These are phyloP conservation scores for Dendrolimus houi DNA, from an alignment of 2,888 invertebrate genomes.

Conservation along the genomic window DNA sequence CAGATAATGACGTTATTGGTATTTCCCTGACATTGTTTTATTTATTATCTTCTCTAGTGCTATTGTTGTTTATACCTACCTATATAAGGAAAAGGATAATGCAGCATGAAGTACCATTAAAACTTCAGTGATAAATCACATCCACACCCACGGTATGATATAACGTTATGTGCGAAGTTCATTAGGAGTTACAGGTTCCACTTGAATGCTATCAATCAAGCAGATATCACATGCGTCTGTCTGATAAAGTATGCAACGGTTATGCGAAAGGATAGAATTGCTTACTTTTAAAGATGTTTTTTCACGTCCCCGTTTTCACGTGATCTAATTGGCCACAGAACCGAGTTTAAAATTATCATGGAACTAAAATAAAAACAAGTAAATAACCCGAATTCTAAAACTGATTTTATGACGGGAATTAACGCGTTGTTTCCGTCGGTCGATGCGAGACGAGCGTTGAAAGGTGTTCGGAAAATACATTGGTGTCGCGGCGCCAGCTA, in stretches of 20 bases:
- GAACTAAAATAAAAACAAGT: slow-evolving; percentile 74
- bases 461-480: slow-evolving; percentile 72
- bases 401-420: slow-evolving; percentile 76
- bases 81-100: too few species aligned
- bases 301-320: slow-evolving; percentile 46
- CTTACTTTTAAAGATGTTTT: slow-evolving; percentile 5
- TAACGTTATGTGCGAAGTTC: too few species aligned
- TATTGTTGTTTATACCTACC: not conserved
- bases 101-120: too few species aligned
- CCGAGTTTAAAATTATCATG: slow-evolving; percentile 71
- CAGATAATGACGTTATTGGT: not conserved
- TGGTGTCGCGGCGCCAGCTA: slow-evolving; percentile 31
- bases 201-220: not conserved
- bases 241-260: not conserved
- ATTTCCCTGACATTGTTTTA: not conserved
- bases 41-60: not conserved
- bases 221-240: not conserved
- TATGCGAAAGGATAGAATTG: slow-evolving; percentile 1
- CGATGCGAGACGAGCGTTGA: slow-evolving; percentile 73
- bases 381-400: slow-evolving; percentile 76
- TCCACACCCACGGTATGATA: too few species aligned
- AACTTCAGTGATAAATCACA: too few species aligned
- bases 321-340: slow-evolving; percentile 68
- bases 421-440: slow-evolving; percentile 76
- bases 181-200: too few species aligned